Percentiles rank a stretch among this genome's conserved stretches.
These are phyloP conservation scores for Carduelis carduelis DNA, from an alignment of 2,797 vertebrate genomes.

Conservation along the genomic window DNA sequence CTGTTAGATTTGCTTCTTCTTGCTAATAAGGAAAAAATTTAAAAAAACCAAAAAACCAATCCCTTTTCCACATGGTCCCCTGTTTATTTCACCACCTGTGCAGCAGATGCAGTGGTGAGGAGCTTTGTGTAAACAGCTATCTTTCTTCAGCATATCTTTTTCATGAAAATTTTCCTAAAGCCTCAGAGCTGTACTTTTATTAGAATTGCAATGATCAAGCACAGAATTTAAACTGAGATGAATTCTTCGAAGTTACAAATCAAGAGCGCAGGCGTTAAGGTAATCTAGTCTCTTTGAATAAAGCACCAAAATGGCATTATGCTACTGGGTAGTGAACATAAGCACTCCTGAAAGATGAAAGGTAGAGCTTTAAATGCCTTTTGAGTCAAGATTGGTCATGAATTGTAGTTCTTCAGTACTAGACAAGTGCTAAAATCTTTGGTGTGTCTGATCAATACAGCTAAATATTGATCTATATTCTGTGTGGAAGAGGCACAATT, in stretches of 20 bases:
- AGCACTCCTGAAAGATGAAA: background rate
- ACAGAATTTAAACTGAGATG: background rate
- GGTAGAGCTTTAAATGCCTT: background rate
- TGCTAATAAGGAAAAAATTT: background rate
- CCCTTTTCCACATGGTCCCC: background rate
- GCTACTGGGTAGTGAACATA: background rate
- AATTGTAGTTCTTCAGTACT: background rate
- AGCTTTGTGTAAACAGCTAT: background rate
- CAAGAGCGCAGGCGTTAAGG: background rate
- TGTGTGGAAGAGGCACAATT: background rate
- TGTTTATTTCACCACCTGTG: background rate
- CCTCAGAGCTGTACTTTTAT: background rate
- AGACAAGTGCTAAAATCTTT: background rate
- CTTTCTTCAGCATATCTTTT: background rate
- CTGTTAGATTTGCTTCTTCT: background rate
- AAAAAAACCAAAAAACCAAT: accelerated
- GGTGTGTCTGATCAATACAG: background rate
- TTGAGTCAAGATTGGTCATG: background rate
- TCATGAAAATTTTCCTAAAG: background rate
- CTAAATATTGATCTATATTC: background rate
- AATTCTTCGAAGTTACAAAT: background rate
- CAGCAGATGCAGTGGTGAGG: background rate
- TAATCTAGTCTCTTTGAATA: background rate
- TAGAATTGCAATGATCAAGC: background rate
- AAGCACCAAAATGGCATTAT: background rate